Conservation (phyloP, 2,113 vertebrate genomes). For the Pseudolaguvia tuberculata region DNA sequence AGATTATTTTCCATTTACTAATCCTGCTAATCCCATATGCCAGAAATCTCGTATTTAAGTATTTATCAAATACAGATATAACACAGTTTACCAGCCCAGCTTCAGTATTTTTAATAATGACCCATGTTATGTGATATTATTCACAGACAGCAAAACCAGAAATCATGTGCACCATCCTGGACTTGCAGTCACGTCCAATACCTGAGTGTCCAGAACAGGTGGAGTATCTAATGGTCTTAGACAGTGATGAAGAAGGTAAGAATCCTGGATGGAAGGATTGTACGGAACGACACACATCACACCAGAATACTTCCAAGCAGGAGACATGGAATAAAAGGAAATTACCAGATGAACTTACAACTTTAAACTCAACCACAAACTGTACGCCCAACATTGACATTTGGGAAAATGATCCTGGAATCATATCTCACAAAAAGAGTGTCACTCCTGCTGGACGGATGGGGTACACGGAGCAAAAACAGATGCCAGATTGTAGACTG, state of each 20-base stretch:
- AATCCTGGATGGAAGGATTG: slow-evolving; percentile 46
- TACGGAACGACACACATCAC: slow-evolving; percentile 47
- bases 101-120: neutral
- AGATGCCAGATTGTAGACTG: slow-evolving; percentile 58
- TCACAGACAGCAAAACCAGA: slow-evolving; percentile 75
- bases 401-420: neutral
- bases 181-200: slow-evolving; percentile 71
- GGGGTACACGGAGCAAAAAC: slow-evolving; percentile 74
- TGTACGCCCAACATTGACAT: neutral
- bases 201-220: slow-evolving; percentile 72
- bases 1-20: too few relatives aligned
- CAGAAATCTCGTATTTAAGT: neutral
- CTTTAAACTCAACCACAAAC: neutral
- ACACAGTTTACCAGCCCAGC: neutral
- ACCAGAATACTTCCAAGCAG: slow-evolving; percentile 36
- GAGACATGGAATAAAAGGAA: slow-evolving; percentile 1
- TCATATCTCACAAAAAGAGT: slow-evolving; percentile 1
- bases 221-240: slow-evolving; percentile 79
- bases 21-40: too few relatives aligned
- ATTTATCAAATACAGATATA: neutral
- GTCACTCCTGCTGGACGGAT: slow-evolving; percentile 50
- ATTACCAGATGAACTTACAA: neutral
- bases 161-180: slow-evolving; percentile 73
- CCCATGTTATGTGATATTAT: neutral
- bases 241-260: slow-evolving; percentile 62